Base-by-base conservation (phyloP, 2,113 vertebrate genomes). In the Phaethon lepturus region DNA sequence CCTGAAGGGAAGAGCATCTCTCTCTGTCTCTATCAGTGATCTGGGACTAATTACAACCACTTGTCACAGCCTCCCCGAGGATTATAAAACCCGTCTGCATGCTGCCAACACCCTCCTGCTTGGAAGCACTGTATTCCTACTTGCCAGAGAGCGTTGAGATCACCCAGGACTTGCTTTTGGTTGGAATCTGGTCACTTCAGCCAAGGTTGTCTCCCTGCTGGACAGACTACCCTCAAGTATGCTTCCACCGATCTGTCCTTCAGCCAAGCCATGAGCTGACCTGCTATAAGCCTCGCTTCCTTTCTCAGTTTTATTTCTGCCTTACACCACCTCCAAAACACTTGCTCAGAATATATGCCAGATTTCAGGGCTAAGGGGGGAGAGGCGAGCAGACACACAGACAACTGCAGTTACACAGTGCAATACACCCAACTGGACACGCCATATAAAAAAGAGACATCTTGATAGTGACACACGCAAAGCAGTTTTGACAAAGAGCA, bases 401-500 rank as follows among this genome's bases (percentile, higher is more conserved):
- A 52, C 6, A 17, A 11, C 24, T 42, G n/a, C 17, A n/a, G 44
- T 60, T 86, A 53, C 7, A 55, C 55, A 78, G 14, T 53, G 26
- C 52, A 93, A 78, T 44, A 87, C 49, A 84, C 31, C 60, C 23
- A 75, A 49, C 26, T 52, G 49, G 73, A 91, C 63, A 74, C 31
- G 38, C 8, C 58, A 49, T 12, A 17, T 31, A 72, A 81, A 87
- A 38, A 85, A 64, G 44, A 80, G 80, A 87, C 60, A 87, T 95
- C 71, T 86, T 82, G 68, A 81, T 4, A 78, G 50, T 53, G 64
- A 95, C 0, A 14, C 80, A 92, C 91, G 35, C 1, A 7, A 90
- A 77, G 50, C 8, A 76, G 60, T 24, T 93, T 63, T 72, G 68
- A 95, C 64, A 89, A 90, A 89, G 88, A 94, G 88, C 90, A 90